phyloP scores from a whole-genome alignment of 2,888 invertebrate genomes.

The Ophraella communa region DNA sequence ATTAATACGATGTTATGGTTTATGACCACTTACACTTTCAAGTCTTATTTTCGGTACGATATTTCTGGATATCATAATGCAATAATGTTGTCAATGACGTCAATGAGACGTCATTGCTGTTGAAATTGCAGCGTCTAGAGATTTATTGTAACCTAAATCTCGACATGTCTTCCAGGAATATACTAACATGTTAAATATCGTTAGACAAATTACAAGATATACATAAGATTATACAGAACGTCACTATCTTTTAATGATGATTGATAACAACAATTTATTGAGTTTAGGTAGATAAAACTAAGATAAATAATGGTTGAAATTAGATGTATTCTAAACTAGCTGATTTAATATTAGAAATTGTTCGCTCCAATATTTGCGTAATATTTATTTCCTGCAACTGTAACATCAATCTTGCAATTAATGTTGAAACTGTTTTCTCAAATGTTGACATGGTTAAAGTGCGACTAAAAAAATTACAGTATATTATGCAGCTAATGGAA shows the following conservation, averaged over 20 bases:
- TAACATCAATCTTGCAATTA: background rate
- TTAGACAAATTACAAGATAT: constrained; percentile 17
- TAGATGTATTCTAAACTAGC: background rate
- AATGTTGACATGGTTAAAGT: background rate
- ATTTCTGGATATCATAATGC: constrained; percentile 31
- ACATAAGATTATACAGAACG: constrained; percentile 10
- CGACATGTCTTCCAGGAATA: constrained; percentile 25
- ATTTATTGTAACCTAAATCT: constrained; percentile 30
- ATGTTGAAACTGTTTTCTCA: background rate
- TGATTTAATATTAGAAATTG: background rate
- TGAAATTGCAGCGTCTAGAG: constrained; percentile 22
- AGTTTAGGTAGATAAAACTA: background rate
- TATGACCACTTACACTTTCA: constrained; percentile 10
- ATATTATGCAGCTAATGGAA: too few relatives aligned
- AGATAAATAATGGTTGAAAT: background rate
- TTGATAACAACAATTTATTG: constrained; percentile 8
- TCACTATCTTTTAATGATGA: background rate
- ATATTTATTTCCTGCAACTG: background rate
- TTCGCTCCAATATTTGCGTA: background rate
- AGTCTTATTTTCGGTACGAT: constrained; percentile 30
- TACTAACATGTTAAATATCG: constrained; percentile 9
- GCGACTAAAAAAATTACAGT: too few relatives aligned
- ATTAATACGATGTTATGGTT: constrained; percentile 17
- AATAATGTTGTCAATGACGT: constrained; percentile 31
- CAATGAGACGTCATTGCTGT: constrained; percentile 33